Percentiles rank a stretch among this genome's conserved stretches.
Evolutionary conservation across 2,113 vertebrate species (phyloP).

Genomic region (Lynx canadensis): DNA sequence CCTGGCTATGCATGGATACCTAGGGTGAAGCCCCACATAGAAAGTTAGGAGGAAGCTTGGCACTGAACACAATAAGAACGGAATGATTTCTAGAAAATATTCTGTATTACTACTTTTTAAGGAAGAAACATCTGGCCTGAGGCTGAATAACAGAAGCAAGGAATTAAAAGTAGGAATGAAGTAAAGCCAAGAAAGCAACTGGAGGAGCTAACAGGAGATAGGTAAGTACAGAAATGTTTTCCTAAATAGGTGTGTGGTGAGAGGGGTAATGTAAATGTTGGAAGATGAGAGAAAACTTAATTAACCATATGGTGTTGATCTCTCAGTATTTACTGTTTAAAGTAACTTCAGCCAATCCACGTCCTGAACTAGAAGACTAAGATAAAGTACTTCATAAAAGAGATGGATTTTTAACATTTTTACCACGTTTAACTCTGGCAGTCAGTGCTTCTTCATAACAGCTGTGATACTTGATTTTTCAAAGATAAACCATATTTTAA

Average conservation of each 20-base stretch:
- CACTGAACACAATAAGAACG: neutral
- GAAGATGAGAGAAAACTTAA: neutral
- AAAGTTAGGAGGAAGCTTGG: neutral
- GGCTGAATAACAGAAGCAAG: neutral
- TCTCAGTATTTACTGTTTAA: neutral
- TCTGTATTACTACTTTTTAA: neutral
- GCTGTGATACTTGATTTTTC: slow-evolving; percentile 34
- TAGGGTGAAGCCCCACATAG: neutral
- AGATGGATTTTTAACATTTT: slow-evolving; percentile 32
- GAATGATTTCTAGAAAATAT: neutral
- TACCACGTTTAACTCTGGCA: neutral
- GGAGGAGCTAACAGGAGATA: neutral
- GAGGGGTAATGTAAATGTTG: slow-evolving; percentile 15
- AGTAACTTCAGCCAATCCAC: neutral
- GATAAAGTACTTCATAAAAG: neutral
- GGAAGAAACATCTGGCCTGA: neutral
- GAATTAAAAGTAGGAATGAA: neutral
- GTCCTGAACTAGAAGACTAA: neutral
- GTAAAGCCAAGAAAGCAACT: neutral
- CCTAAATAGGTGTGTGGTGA: neutral
- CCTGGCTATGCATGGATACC: neutral
- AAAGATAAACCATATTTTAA: slow-evolving; percentile 29
- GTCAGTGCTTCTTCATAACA: neutral
- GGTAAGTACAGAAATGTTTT: neutral
- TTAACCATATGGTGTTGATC: neutral